These are phyloP conservation scores for Pygocentrus nattereri DNA, from an alignment of 2,797 vertebrate species.

Conservation along the genomic window DNA sequence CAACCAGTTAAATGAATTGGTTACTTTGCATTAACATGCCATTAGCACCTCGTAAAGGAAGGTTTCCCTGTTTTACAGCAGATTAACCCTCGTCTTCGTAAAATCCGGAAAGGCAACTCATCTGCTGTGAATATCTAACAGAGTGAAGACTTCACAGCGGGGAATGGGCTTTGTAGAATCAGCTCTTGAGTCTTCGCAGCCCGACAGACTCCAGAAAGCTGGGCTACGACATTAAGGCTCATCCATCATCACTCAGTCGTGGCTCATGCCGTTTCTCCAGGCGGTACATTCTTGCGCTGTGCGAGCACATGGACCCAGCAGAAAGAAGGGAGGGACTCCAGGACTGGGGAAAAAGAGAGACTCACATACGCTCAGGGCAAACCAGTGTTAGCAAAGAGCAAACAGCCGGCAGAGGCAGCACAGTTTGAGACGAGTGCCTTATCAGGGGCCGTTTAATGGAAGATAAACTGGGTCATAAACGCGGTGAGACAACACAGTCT, in stretches of 20 bases:
- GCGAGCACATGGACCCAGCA: slow-evolving; percentile 6
- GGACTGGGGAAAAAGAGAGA: slow-evolving; percentile 20
- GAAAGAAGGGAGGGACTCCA: not conserved
- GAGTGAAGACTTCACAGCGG: slow-evolving; percentile 11
- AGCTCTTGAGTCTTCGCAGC: slow-evolving; percentile 22
- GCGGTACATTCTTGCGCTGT: slow-evolving; percentile 38
- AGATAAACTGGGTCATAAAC: slow-evolving; percentile 55
- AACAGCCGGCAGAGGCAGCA: slow-evolving; percentile 54
- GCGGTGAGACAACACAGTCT: slow-evolving; percentile 44
- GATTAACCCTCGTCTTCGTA: slow-evolving; percentile 68
- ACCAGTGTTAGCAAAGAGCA: slow-evolving; percentile 32
- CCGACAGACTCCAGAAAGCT: slow-evolving; percentile 22
- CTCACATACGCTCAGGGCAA: slow-evolving; percentile 56
- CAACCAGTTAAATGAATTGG: slow-evolving; percentile 69
- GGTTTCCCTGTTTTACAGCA: slow-evolving; percentile 72
- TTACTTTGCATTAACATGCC: slow-evolving; percentile 79
- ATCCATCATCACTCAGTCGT: slow-evolving; percentile 42
- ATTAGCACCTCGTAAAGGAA: slow-evolving; percentile 78
- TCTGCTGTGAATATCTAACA: slow-evolving; percentile 47
- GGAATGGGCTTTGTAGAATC: slow-evolving; percentile 2
- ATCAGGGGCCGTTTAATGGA: slow-evolving; percentile 44
- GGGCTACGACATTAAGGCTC: slow-evolving; percentile 13
- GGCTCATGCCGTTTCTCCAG: slow-evolving; percentile 36
- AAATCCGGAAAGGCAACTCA: slow-evolving; percentile 63
- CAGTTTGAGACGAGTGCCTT: slow-evolving; percentile 36